Conservation (phyloP, 2,797 vertebrate species). For the Crenichthys baileyi region DNA sequence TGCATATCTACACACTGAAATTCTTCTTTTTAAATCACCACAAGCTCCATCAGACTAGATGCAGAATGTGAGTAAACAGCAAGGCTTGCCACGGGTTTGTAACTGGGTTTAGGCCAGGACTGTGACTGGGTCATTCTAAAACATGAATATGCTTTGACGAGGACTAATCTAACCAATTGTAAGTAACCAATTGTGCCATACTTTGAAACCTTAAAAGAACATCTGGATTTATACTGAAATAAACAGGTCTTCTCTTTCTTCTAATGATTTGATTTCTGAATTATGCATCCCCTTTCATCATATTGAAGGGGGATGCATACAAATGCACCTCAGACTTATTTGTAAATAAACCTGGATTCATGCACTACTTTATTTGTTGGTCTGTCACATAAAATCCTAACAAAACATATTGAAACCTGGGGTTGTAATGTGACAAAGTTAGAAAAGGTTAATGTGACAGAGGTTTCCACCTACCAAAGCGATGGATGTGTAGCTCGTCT, state of each 20-base stretch:
- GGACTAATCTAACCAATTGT: neutral
- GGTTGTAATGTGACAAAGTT: neutral
- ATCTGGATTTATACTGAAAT: neutral
- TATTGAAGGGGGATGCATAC: neutral
- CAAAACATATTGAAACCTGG: neutral
- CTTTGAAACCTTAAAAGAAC: neutral
- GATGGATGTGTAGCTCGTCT: constrained; percentile 87
- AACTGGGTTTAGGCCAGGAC: neutral
- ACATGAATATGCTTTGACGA: neutral
- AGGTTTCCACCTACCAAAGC: constrained; percentile 75
- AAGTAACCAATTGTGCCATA: neutral
- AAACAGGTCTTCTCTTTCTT: neutral
- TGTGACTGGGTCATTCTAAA: neutral
- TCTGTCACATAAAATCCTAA: neutral
- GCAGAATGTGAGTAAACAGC: neutral
- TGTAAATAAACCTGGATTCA: neutral
- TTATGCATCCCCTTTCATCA: too few species aligned
- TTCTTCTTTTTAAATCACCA: neutral
- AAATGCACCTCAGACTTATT: neutral
- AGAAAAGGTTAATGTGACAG: neutral
- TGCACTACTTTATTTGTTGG: neutral
- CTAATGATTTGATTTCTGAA: neutral
- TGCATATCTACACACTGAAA: neutral
- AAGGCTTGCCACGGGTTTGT: too few species aligned
- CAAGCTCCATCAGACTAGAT: neutral